Evolutionary conservation across 2,888 invertebrate genomes (phyloP).

Genomic region (Eupelmus urozonus): DNA sequence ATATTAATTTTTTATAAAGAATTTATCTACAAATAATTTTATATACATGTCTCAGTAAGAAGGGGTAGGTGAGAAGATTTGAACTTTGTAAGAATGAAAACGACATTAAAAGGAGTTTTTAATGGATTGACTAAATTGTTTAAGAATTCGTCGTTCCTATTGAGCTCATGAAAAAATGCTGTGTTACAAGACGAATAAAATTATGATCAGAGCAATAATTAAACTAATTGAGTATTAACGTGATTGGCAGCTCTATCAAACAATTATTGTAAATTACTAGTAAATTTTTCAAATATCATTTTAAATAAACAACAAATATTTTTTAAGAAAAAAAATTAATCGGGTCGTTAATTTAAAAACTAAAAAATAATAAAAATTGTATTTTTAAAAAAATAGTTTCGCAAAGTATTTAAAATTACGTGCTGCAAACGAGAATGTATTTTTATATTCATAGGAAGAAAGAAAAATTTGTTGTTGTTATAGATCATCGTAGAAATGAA

Average conservation of each 20-base stretch:
- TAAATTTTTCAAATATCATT: neutral
- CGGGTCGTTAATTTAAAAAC: conserved; percentile 22
- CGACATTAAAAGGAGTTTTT: neutral
- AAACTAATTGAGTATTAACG: conserved; percentile 12
- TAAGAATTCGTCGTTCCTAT: conserved; percentile 28
- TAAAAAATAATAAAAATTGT: conserved; percentile 24
- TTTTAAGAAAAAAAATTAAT: neutral
- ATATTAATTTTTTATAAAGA: conserved; percentile 8
- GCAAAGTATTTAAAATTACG: neutral
- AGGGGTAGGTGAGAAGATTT: conserved; percentile 16
- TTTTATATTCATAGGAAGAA: conserved; percentile 28
- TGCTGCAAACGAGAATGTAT: conserved; percentile 9
- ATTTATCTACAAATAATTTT: conserved; percentile 6
- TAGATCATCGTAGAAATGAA: neutral
- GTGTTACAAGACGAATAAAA: conserved; percentile 8
- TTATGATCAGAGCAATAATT: neutral
- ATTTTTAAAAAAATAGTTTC: conserved; percentile 19
- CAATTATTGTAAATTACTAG: neutral
- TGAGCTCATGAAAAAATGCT: conserved; percentile 15
- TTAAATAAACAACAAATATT: neutral
- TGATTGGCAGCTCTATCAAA: conserved; percentile 1
- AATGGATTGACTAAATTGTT: neutral
- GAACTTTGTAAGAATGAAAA: conserved; percentile 21
- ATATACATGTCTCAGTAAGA: neutral
- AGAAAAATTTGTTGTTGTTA: conserved; percentile 25